Evolutionary conservation across 2,797 vertebrate species (phyloP).

Genomic region (Eptatretus atami): DNA sequence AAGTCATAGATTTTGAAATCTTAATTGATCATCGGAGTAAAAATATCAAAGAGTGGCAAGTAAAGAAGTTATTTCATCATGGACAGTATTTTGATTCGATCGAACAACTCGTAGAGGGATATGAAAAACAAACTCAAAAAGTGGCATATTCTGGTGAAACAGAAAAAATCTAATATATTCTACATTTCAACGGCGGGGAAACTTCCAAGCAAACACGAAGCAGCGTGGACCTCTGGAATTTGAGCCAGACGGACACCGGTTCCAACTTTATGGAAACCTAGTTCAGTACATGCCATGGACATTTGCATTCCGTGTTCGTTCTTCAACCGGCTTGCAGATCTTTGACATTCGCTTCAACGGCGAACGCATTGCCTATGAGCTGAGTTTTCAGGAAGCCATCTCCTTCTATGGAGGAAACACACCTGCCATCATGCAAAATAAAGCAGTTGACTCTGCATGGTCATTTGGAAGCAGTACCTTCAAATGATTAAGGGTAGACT

Average conservation of each 20-base stretch:
- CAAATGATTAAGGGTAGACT: slow-evolving; percentile 45
- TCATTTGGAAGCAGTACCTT: slow-evolving; percentile 37
- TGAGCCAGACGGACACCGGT: slow-evolving; percentile 26
- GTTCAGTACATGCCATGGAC: slow-evolving; percentile 39
- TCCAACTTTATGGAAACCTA: slow-evolving; percentile 19
- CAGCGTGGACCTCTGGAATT: slow-evolving; percentile 13
- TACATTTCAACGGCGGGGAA: slow-evolving; percentile 1
- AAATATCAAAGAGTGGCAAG: slow-evolving; percentile 19
- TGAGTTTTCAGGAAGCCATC: slow-evolving; percentile 56
- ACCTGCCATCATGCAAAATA: slow-evolving; percentile 31
- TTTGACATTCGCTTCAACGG: slow-evolving; percentile 36
- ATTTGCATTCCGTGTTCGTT: slow-evolving; percentile 37
- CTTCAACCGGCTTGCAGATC: slow-evolving; percentile 27
- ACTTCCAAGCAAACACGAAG: slow-evolving; percentile 1
- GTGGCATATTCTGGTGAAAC: too few relatives aligned
- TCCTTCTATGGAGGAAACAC: slow-evolving; percentile 38
- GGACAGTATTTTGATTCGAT: slow-evolving; percentile 24
- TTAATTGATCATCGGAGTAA: slow-evolving; percentile 26
- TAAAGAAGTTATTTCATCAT: slow-evolving; percentile 28
- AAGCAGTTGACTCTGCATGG: slow-evolving; percentile 35
- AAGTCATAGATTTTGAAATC: slow-evolving; percentile 43
- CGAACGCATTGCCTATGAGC: slow-evolving; percentile 38
- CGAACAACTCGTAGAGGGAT: slow-evolving; percentile 15
- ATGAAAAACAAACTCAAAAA: slow-evolving; percentile 10
- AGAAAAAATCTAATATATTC: too few relatives aligned